Evolutionary conservation across 92 coral and sea anemone genomes (phyloP).

Genomic region (Parazoanthus atlanticus): DNA sequence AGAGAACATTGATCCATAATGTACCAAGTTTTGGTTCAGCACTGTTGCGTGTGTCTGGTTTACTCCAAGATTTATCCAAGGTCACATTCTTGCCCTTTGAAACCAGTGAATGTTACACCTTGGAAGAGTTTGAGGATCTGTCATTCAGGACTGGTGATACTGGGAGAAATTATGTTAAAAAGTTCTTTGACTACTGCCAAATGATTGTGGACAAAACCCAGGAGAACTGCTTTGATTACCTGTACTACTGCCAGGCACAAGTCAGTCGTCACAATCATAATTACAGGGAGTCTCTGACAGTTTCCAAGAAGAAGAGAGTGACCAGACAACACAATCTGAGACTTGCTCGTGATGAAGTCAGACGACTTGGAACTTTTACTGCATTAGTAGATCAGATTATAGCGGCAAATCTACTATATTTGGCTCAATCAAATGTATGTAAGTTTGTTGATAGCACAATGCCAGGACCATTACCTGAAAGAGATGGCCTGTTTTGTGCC

Average conservation of each 20-base stretch:
- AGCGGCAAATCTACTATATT: constrained; percentile 72
- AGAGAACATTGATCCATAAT: constrained; percentile 73
- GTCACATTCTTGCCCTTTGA: constrained; percentile 94
- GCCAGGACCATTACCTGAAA: constrained; percentile 81
- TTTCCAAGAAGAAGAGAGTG: constrained; percentile 76
- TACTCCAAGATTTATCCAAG: constrained; percentile 83
- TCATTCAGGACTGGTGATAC: constrained; percentile 70
- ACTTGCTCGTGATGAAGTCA: constrained; percentile 85
- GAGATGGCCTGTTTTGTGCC: constrained; percentile 78
- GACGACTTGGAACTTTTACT: constrained; percentile 76
- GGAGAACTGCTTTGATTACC: constrained; percentile 94
- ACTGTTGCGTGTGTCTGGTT: constrained; percentile 78
- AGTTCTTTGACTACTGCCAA: constrained; percentile 88
- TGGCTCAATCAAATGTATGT: constrained; percentile 81
- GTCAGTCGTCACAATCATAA: constrained; percentile 78
- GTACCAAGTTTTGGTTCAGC: constrained; percentile 99
- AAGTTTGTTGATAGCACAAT: constrained; percentile 78
- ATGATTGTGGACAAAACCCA: constrained; percentile 89
- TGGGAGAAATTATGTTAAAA: constrained; percentile 77
- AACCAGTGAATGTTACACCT: constrained; percentile 63
- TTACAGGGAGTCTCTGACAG: constrained; percentile 83
- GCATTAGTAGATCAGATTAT: constrained; percentile 88
- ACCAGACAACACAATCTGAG: constrained; percentile 76
- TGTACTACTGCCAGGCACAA: constrained; percentile 91
- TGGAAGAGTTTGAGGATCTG: constrained; percentile 80